Evolutionary conservation across 1,140 invertebrate genomes (phyloP), one percentile per base, ranked within the genome.

Genomic region (Sweltsa coloradensis): DNA sequence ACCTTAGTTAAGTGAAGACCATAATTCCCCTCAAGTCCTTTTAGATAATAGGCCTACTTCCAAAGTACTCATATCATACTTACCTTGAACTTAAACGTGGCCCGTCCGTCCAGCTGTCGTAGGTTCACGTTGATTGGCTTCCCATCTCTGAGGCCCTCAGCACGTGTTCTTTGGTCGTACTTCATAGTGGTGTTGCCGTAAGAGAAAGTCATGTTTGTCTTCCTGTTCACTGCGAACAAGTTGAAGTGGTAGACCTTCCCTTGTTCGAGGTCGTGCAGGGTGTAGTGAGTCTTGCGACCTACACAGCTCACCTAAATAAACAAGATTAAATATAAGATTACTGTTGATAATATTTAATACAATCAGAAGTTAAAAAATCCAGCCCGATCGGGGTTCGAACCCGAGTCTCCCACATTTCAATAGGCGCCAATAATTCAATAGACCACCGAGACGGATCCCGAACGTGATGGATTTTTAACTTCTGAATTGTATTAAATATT

Each of bases 231-330:
- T 1, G 65, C 61, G 49, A 70, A 71, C 13, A 71, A 49, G 52
- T 66, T 64, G 40, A 70, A 64, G 52, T 65, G 67, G 47, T 71
- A 71, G 5, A 58, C 51, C 49, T 63, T 65, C 41, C 65, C 68
- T 11, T 70, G 64, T 50, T 70, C 65, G 42, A 76, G 52, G 50
- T 74, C 68, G 55, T 68, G 66, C 18, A 76, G 60, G 0, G 72
- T 66, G 59, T 73, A 72, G 51, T 72, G 70, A 2, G 70, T 74
- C 49, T 67, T 67, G 7, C 62, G 61, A 3, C 69, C 70, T 11
- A 74, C 65, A 51, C 74, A 75, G 4, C 67, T 66, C 19, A 75
- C 67, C 19, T 56, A 45, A 22, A 50, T 50, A 26, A 22, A 14
- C 26, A 23, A 47, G 69, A 57, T 4, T 31, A 31, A 31, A n/a